Evolutionary conservation across 2,888 invertebrate genomes (phyloP).

Genomic region (Oscheius sp.): DNA sequence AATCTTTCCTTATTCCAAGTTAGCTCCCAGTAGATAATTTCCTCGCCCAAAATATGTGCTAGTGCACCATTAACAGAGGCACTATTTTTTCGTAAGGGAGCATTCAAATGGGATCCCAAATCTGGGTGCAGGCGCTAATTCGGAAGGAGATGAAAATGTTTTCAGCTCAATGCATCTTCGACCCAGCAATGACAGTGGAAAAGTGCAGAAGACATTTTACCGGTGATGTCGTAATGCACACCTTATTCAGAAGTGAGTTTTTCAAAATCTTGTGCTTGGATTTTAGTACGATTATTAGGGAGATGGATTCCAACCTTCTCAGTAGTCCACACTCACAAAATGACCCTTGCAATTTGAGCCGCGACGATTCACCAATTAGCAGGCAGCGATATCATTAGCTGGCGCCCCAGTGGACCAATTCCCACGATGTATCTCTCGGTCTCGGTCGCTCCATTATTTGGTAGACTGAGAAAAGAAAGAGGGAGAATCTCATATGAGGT

Average conservation of each 20-base stretch:
- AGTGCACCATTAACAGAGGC: no score
- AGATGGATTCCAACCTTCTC: no score
- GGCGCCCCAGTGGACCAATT: slow-evolving; percentile 25
- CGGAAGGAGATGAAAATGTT: not conserved
- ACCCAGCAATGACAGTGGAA: slow-evolving; percentile 44
- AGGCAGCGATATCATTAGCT: slow-evolving; percentile 32
- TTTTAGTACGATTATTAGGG: no score
- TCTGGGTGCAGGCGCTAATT: no score
- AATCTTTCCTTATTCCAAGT: no score
- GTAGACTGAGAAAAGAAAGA: not conserved
- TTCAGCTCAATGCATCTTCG: slow-evolving; percentile 56
- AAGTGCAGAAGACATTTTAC: slow-evolving; percentile 48
- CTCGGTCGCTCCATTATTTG: slow-evolving; percentile 4
- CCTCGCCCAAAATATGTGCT: no score
- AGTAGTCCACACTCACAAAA: no score
- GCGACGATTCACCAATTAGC: slow-evolving; percentile 22
- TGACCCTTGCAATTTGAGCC: slow-evolving; percentile 13
- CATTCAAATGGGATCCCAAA: no score
- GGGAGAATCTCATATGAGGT: no score
- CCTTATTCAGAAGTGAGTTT: slow-evolving; percentile 53
- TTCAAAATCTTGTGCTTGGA: not conserved
- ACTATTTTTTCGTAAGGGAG: no score
- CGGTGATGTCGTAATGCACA: slow-evolving; percentile 51
- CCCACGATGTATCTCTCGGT: slow-evolving; percentile 12
- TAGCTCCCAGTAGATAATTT: no score